Percentiles rank a stretch among this genome's conserved stretches.
Evolutionary conservation across 1,140 invertebrate genomes (phyloP).

Genomic region (Arctopsyche grandis): DNA sequence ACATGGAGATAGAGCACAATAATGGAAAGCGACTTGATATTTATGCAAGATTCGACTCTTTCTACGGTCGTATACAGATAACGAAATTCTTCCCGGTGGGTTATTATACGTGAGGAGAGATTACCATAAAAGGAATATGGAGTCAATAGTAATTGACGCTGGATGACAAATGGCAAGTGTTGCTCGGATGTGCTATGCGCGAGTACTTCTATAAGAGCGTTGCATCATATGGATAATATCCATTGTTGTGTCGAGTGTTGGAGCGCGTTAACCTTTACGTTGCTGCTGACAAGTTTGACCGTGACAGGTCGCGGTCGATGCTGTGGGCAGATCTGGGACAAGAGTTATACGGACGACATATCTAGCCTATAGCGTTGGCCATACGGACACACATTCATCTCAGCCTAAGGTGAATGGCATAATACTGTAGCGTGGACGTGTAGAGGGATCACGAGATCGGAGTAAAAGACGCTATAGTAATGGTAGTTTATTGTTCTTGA

Average conservation of each 20-base stretch:
- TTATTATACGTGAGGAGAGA: conserved; percentile 9
- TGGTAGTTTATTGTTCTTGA: no score
- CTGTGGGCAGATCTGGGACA: no score
- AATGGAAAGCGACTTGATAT: conserved; percentile 1
- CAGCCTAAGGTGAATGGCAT: no score
- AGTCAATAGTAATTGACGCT: conserved; percentile 12
- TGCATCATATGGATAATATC: not conserved
- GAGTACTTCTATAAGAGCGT: not conserved
- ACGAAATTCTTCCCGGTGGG: conserved; percentile 14
- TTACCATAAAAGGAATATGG: not conserved
- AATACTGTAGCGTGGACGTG: no score
- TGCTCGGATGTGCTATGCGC: not conserved
- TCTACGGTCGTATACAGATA: not conserved
- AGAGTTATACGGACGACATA: no score
- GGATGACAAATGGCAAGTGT: conserved; percentile 6
- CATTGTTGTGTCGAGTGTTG: not conserved
- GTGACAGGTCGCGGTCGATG: not conserved
- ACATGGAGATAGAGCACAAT: not conserved
- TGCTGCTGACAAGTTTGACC: not conserved
- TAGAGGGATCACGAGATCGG: no score
- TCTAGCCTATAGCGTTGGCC: no score
- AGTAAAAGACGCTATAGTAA: no score
- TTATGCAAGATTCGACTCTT: conserved; percentile 16
- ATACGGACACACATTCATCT: no score
- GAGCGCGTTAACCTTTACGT: conserved; percentile 19